Conservation (phyloP, 2,888 invertebrate genomes). For the Caenorhabditis virilis region DNA sequence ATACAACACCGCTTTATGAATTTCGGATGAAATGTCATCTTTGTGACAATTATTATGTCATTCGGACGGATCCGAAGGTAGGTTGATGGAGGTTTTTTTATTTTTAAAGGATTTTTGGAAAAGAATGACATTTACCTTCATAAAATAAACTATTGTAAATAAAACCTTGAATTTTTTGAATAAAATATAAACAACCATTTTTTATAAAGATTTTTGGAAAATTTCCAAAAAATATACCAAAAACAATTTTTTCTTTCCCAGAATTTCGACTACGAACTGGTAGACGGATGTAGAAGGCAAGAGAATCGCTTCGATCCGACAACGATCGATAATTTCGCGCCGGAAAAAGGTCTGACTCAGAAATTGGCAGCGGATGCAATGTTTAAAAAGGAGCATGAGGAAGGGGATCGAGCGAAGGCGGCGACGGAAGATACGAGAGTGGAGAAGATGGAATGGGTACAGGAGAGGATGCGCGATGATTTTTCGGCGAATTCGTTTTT, state of each 20-base stretch:
- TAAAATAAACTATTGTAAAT: no score
- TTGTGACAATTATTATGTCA: conserved; percentile 94
- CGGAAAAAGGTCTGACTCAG: conserved; percentile 85
- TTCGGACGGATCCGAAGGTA: conserved; percentile 95
- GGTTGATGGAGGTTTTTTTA: conserved; percentile 68
- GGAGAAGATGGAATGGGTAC: conserved; percentile 78
- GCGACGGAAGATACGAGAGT: conserved; percentile 96
- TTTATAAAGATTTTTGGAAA: conserved; percentile 4
- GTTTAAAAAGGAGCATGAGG: conserved; percentile 92
- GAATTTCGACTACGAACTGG: conserved; percentile 94
- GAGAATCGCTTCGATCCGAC: conserved; percentile 98
- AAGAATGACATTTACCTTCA: neutral
- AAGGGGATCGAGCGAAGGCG: conserved; percentile 69
- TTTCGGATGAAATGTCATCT: conserved; percentile 99
- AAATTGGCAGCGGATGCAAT: conserved; percentile 92
- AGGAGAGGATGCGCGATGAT: conserved; percentile 86
- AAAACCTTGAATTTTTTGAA: no score
- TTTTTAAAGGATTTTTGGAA: neutral
- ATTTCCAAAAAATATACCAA: neutral
- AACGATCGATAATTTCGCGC: conserved; percentile 74
- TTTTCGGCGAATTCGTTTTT: conserved; percentile 87
- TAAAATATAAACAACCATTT: no score
- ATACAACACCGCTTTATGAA: conserved; percentile 93
- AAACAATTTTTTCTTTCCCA: conserved; percentile 69
- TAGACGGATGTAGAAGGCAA: conserved; percentile 91